These are phyloP conservation scores for Dipodomys spectabilis DNA, from an alignment of 2,113 vertebrate species.

Conservation along the genomic window DNA sequence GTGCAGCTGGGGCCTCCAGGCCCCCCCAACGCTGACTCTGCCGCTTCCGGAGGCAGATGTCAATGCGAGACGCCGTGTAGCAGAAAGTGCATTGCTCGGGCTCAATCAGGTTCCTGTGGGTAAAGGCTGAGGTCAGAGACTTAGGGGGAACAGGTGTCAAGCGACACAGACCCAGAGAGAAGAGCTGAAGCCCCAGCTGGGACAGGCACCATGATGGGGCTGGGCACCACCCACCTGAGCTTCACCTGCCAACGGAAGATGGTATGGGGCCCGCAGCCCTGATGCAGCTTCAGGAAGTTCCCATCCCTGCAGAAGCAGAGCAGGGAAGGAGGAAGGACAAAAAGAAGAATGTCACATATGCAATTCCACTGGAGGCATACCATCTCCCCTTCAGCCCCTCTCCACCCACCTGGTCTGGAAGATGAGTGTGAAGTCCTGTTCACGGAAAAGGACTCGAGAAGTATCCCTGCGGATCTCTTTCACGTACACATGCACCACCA, in stretches of 20 bases:
- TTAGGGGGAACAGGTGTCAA: background rate
- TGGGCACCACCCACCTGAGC: constrained; percentile 91
- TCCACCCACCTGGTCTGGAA: constrained; percentile 94
- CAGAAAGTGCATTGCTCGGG: constrained; percentile 94
- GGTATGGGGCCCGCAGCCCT: constrained; percentile 93
- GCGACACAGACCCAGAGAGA: background rate
- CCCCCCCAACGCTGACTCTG: constrained; percentile 98
- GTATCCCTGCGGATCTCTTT: constrained; percentile 94
- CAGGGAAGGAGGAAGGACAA: background rate
- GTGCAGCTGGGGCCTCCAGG: constrained; percentile 95
- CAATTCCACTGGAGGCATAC: background rate
- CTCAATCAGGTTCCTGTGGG: constrained; percentile 95
- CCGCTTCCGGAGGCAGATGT: constrained; percentile 96
- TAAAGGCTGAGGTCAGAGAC: constrained; percentile 57
- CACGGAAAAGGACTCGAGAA: constrained; percentile 95
- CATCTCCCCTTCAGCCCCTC: background rate
- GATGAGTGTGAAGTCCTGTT: constrained; percentile 97
- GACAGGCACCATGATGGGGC: background rate
- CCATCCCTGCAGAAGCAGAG: constrained; percentile 87
- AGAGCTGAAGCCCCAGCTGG: background rate
- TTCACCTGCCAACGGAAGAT: constrained; percentile 99
- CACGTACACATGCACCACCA: constrained; percentile 97
- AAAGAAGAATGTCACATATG: background rate
- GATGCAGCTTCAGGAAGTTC: constrained; percentile 94
- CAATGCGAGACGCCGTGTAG: constrained; percentile 93